Percentiles rank a stretch among this genome's conserved stretches.
Evolutionary conservation across 92 coral and sea anemone species (phyloP).

Genomic region (Hydrozoanthus gracilis): DNA sequence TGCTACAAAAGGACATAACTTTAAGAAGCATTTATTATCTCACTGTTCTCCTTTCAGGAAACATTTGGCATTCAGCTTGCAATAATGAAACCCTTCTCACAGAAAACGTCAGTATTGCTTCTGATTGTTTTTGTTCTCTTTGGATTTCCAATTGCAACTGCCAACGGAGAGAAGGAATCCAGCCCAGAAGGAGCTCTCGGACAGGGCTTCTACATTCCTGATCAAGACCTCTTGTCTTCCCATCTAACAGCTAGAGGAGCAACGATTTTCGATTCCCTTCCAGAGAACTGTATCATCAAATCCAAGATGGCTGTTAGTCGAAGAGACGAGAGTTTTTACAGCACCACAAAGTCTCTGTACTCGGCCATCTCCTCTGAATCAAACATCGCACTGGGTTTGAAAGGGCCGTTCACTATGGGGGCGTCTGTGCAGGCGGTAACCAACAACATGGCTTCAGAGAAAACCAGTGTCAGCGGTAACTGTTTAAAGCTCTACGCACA

Average conservation of each 20-base stretch:
- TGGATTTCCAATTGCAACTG: too few species aligned
- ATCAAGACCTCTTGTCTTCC: conserved; percentile 52
- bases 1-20: too few species aligned
- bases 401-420: conserved; percentile 43
- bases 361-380: conserved; percentile 20
- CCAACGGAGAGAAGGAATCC: too few species aligned
- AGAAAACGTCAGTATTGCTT: too few species aligned
- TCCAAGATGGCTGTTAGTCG: not conserved
- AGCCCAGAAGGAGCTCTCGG: conserved; percentile 47
- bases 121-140: too few species aligned
- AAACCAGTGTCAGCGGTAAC: not conserved
- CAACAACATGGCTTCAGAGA: not conserved
- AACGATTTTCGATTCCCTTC: conserved; percentile 29
- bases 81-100: too few species aligned
- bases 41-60: too few species aligned
- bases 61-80: too few species aligned
- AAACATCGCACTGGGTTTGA: conserved; percentile 10
- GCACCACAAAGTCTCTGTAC: conserved; percentile 6
- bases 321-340: conserved; percentile 11
- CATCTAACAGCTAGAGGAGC: conserved; percentile 55
- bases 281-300: conserved; percentile 12
- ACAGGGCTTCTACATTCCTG: conserved; percentile 57
- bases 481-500: not conserved
- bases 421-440: conserved; percentile 15
- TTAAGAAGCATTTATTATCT: too few species aligned